Conservation (phyloP, 2,113 vertebrate species). For the Myiozetetes cayanensis region DNA sequence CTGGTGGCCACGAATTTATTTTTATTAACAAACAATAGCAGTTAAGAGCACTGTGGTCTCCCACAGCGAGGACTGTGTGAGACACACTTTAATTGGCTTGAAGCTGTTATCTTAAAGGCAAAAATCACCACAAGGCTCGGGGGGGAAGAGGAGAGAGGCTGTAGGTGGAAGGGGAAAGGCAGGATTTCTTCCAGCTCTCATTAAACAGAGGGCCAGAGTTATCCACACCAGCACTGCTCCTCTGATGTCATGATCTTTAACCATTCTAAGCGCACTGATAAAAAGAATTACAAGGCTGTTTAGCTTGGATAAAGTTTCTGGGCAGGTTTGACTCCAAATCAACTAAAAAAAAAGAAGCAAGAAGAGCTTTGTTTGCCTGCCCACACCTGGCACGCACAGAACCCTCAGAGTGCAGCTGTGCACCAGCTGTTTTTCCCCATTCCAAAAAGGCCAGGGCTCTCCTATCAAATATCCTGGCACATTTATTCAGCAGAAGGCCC, state of each 20-base stretch:
- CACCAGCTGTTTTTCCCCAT: fast-evolving
- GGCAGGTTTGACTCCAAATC: background rate
- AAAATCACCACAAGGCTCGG: background rate
- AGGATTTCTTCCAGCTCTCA: background rate
- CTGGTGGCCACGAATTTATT: slow-evolving; percentile 26
- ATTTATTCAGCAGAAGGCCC: background rate
- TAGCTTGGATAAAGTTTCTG: background rate
- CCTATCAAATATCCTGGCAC: background rate
- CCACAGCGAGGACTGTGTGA: background rate
- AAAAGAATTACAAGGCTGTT: slow-evolving; percentile 3
- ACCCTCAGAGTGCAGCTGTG: background rate
- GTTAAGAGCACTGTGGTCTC: slow-evolving; percentile 18
- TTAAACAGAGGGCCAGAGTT: background rate
- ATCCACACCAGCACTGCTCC: background rate
- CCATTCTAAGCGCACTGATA: background rate
- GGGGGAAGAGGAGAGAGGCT: background rate
- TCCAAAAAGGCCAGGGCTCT: background rate
- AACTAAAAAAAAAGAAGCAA: background rate
- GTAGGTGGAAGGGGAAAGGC: background rate
- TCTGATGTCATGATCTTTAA: background rate
- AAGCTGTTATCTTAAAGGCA: background rate
- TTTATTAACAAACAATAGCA: slow-evolving; percentile 61
- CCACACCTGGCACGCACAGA: background rate
- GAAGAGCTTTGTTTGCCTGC: background rate
- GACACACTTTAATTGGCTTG: background rate